These are phyloP conservation scores for Caenorhabditis inopinata DNA, from an alignment of 1,140 invertebrate genomes.

Conservation along the genomic window DNA sequence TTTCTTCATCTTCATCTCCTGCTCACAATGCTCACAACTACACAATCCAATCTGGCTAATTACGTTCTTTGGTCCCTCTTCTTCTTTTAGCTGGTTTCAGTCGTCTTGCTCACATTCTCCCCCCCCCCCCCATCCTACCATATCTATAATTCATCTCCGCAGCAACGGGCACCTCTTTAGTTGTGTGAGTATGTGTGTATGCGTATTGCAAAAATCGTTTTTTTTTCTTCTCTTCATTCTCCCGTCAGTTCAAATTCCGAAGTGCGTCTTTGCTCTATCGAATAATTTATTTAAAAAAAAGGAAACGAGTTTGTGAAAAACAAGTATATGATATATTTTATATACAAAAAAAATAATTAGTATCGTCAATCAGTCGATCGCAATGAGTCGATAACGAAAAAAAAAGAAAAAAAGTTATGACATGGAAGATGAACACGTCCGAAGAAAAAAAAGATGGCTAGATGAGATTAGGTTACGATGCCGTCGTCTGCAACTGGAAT, in stretches of 20 bases:
- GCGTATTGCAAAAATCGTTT: slow-evolving; percentile 29
- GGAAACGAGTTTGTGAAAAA: neutral
- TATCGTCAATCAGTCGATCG: neutral
- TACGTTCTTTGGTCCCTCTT: neutral
- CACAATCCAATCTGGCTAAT: slow-evolving; percentile 1
- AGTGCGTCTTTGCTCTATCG: slow-evolving; percentile 27
- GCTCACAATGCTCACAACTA: neutral
- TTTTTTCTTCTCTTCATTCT: neutral
- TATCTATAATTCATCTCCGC: slow-evolving; percentile 31
- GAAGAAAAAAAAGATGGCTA: neutral
- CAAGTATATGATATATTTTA: neutral
- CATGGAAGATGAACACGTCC: slow-evolving; percentile 25
- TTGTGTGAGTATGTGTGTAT: no score
- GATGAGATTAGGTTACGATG: neutral
- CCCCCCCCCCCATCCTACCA: neutral
- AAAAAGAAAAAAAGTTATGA: neutral
- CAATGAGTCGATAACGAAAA: neutral
- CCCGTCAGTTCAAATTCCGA: slow-evolving; percentile 30
- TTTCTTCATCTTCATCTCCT: neutral
- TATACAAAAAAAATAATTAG: neutral
- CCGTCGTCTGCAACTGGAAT: slow-evolving; percentile 25
- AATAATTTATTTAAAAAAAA: slow-evolving; percentile 14
- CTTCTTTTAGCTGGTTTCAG: neutral
- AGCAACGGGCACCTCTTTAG: slow-evolving; percentile 19
- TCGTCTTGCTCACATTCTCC: neutral